Evolutionary conservation across 2,888 invertebrate species (phyloP).

Genomic region (Lasioglossum leucozonium): DNA sequence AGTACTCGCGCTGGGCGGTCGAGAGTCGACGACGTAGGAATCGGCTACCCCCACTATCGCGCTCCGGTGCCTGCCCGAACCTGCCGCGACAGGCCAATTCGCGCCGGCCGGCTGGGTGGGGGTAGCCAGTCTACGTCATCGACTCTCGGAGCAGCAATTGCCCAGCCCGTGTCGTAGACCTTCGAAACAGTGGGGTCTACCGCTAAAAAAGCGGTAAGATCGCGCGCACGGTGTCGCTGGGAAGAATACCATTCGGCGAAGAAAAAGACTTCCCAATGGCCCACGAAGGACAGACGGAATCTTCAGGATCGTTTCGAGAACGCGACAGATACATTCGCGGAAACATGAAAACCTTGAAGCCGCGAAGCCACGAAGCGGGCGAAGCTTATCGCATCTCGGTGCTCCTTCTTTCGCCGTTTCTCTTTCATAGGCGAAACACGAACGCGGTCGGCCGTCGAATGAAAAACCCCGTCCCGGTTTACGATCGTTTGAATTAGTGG

Average conservation of each 20-base stretch:
- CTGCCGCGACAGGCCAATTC: no score
- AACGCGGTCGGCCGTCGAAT: conserved; percentile 5
- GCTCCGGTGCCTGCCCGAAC: no score
- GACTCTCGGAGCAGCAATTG: no score
- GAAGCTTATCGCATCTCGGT: conserved; percentile 3
- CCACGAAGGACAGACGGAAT: background rate
- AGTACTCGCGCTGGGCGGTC: no score
- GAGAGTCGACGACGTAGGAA: no score
- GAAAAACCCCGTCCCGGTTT: conserved; percentile 27
- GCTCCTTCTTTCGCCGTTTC: background rate
- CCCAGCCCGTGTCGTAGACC: no score
- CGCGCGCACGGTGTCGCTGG: background rate
- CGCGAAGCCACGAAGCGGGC: background rate
- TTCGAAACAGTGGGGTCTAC: no score
- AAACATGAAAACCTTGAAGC: background rate
- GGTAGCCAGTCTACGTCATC: no score
- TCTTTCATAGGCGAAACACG: background rate
- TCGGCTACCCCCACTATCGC: no score
- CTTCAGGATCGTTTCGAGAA: background rate
- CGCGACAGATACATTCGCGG: background rate
- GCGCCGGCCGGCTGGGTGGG: no score
- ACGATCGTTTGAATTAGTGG: conserved; percentile 47
- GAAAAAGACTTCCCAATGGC: no score
- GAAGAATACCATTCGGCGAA: background rate
- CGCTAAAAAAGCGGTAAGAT: no score